Percentiles rank a stretch among this genome's conserved stretches.
phyloP scores from a whole-genome alignment of 2,797 vertebrate species.

The Pteronotus mesoamericanus region DNA sequence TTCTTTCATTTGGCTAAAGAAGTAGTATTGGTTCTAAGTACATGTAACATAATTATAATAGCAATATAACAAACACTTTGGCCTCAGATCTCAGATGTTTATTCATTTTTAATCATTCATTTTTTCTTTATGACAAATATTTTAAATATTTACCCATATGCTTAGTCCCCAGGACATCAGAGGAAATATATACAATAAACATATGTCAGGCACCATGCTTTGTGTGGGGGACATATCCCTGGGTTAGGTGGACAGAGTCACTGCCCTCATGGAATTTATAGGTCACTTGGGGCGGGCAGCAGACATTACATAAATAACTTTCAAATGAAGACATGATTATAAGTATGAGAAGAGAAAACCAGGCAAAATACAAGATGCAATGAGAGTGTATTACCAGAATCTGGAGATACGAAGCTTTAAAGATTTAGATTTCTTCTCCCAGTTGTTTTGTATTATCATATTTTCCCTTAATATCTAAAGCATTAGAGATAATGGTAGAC shows the following conservation, averaged over 20 bases:
- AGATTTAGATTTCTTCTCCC: slow-evolving; percentile 17
- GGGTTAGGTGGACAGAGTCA: not conserved
- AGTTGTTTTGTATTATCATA: slow-evolving; percentile 37
- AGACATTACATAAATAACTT: not conserved
- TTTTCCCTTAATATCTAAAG: slow-evolving; percentile 39
- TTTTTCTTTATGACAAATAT: not conserved
- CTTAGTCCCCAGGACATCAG: not conserved
- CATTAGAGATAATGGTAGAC: slow-evolving; percentile 61
- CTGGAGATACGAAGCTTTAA: not conserved
- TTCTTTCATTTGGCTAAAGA: not conserved
- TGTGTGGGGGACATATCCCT: not conserved
- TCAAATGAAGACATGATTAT: not conserved
- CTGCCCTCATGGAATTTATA: not conserved
- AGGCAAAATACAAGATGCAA: not conserved
- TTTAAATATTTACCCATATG: not conserved
- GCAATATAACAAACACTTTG: not conserved
- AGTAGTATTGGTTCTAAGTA: not conserved
- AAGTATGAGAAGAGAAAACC: not conserved
- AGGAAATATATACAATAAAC: not conserved
- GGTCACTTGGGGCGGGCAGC: not conserved
- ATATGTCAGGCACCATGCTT: not conserved
- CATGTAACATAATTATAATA: not conserved
- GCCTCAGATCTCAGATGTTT: not conserved
- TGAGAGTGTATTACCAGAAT: not conserved
- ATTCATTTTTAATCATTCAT: not conserved